Evolutionary conservation across 53 echinoderm and acorn worm genomes (phyloP), one percentile per base, ranked within the genome.

Genomic region (Henricia sp.): DNA sequence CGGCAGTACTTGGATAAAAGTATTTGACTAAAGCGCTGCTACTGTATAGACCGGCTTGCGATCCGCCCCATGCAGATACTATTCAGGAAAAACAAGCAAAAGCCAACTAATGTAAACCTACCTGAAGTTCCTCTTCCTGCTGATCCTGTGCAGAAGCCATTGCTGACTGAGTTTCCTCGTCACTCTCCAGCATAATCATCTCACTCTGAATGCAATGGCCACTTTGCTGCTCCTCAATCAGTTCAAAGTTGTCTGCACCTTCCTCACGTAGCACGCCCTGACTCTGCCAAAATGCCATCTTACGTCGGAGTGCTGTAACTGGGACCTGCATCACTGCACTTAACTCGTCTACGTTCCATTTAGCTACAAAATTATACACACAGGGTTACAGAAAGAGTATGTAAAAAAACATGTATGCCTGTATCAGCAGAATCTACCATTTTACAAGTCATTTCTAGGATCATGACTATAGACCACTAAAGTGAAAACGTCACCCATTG

Each of bases 261-360:
- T 94, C 92, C 84, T 94, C 99, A 38, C 88, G 86, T 56, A 97
- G 67, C 9, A 97, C 87, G 3, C 99, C 99, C 70, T 97, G 99
- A 48, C 99, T 97, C 89, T 97, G 99, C 99, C 99, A 97, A 80
- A 92, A 97, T 11, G 94, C 94, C 34, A 97, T 97, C 87, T 94
- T 97, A 9, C 94, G 90, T 11, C 94, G 78, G 26, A 94, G 74
- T 21, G 99, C 94, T 21, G 94, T 90, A 39, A 94, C 83, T 8
- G 97, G 90, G 2, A 94, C 99, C 66, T 94, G 99, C 94, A 97
- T 97, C 41, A 88, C 88, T 25, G 65, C 86, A 46, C 99, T 97
- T 19, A 97, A 67, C 66, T 96, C 97, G 37, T 97, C 92, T 50
- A 94, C 92, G 4, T 94, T 92, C 99, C 99, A 97, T 57, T 83